phyloP scores from a whole-genome alignment of 2,888 invertebrate genomes.

The Eilema griseolum region DNA sequence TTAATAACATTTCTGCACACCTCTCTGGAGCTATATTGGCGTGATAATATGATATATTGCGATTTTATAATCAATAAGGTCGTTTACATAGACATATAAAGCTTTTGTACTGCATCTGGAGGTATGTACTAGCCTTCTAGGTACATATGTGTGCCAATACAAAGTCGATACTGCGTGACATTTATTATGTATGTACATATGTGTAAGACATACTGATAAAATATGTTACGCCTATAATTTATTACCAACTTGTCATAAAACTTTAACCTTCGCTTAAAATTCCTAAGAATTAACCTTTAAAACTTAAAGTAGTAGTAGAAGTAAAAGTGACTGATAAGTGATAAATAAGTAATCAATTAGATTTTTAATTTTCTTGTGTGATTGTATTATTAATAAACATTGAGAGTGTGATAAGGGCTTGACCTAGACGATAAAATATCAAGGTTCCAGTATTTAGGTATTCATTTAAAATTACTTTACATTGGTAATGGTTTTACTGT shows the following conservation, averaged over 20 bases:
- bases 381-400: background rate
- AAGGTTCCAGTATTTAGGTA: background rate
- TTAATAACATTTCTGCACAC: background rate
- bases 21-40: too few relatives aligned
- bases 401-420: background rate
- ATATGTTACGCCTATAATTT: too few relatives aligned
- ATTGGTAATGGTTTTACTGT: background rate
- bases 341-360: background rate
- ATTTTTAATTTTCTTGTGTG: background rate
- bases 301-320: background rate
- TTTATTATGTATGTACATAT: too few relatives aligned
- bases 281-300: background rate
- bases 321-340: background rate
- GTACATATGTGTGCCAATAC: too few relatives aligned
- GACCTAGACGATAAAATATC: conserved; percentile 4
- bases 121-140: too few relatives aligned
- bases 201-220: too few relatives aligned
- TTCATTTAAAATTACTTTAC: background rate
- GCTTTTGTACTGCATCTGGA: too few relatives aligned
- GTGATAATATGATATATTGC: too few relatives aligned
- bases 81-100: too few relatives aligned
- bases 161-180: too few relatives aligned
- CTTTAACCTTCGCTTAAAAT: background rate
- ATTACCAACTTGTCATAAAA: background rate
- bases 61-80: too few relatives aligned